These are phyloP conservation scores for Sisyra terminalis DNA, from an alignment of 2,888 invertebrate species.

Conservation along the genomic window DNA sequence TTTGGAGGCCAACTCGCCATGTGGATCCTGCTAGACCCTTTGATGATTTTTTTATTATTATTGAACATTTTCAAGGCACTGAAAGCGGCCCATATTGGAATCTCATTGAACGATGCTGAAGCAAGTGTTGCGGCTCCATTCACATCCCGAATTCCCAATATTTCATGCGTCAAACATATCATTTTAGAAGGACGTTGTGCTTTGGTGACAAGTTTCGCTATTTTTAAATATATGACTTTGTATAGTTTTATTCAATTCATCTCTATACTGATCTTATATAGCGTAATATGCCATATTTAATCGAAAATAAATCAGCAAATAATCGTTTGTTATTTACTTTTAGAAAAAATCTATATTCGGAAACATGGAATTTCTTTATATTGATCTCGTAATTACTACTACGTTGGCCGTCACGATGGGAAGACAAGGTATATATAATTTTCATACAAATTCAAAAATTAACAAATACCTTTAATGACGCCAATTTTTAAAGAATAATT, in stretches of 20 bases:
- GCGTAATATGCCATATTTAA: background rate
- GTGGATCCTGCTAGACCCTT: too few species aligned
- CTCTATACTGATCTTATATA: constrained; percentile 51
- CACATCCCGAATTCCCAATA: constrained; percentile 66
- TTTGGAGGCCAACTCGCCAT: too few species aligned
- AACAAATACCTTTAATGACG: too few species aligned
- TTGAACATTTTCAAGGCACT: constrained; percentile 36
- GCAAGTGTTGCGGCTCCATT: constrained; percentile 82
- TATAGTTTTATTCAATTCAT: constrained; percentile 83
- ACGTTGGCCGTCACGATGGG: constrained; percentile 59
- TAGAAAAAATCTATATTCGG: constrained; percentile 50
- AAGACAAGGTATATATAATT: constrained; percentile 24
- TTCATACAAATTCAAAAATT: background rate
- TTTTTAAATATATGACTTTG: constrained; percentile 83
- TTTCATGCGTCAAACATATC: constrained; percentile 62
- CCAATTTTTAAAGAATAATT: background rate
- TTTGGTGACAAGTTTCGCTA: constrained; percentile 75
- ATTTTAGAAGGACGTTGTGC: constrained; percentile 77
- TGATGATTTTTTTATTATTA: too few species aligned
- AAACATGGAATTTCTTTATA: constrained; percentile 63
- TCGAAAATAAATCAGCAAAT: too few species aligned
- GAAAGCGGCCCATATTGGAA: constrained; percentile 75
- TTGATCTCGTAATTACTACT: constrained; percentile 63
- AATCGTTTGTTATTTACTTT: constrained; percentile 15
- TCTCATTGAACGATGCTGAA: constrained; percentile 78